phyloP scores from a whole-genome alignment of 2,797 vertebrate genomes.

The Pyrocephalus nanus region DNA sequence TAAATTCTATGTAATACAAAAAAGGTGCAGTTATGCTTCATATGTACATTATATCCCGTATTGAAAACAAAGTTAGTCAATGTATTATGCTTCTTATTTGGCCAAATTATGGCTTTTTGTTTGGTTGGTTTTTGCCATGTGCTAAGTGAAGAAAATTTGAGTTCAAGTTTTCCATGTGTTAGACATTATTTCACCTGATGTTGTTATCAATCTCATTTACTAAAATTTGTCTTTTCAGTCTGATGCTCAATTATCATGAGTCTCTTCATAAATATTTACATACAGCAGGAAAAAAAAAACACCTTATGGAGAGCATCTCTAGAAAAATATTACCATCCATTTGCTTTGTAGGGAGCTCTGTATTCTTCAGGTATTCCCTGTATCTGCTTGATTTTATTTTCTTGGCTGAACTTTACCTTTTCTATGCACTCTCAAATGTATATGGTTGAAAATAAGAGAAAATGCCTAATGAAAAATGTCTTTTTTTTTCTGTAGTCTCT shows the following conservation, averaged over 20 bases:
- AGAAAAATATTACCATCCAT: not conserved
- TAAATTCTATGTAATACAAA: not conserved
- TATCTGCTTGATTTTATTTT: not conserved
- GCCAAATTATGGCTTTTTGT: not conserved
- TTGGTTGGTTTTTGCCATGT: not conserved
- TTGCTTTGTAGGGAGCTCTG: not conserved
- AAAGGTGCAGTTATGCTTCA: not conserved
- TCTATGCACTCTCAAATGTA: not conserved
- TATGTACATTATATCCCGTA: not conserved
- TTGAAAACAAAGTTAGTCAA: not conserved
- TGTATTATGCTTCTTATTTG: not conserved
- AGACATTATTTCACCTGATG: not conserved
- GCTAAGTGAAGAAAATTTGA: not conserved
- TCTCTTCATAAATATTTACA: not conserved
- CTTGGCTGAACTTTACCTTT: not conserved
- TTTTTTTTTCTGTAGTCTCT: not conserved
- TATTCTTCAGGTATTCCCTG: not conserved
- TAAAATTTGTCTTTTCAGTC: not conserved
- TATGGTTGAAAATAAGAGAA: not conserved
- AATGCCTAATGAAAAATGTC: too few species aligned
- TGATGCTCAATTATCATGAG: not conserved
- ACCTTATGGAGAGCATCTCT: not conserved
- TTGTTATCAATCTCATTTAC: not conserved
- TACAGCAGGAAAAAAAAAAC: not conserved
- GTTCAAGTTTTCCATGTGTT: not conserved